Evolutionary conservation across 2,797 vertebrate species (phyloP).

Genomic region (Sebastes hubbsi): DNA sequence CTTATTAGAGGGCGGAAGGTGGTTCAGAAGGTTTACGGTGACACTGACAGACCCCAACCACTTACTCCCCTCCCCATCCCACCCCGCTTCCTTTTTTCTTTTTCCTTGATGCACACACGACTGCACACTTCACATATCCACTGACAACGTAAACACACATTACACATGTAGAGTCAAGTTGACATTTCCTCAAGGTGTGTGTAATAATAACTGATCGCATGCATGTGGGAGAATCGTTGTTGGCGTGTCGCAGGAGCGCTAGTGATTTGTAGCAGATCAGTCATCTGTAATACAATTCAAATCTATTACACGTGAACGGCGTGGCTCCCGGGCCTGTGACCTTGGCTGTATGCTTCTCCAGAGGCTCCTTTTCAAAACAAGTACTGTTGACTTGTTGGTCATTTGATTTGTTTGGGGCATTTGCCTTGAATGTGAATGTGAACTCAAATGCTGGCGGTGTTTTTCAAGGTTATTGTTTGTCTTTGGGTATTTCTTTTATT

Average conservation of each 20-base stretch:
- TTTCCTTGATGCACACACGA: constrained; percentile 23
- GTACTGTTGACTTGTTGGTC: constrained; percentile 70
- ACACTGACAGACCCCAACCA: constrained; percentile 59
- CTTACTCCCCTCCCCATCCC: constrained; percentile 11
- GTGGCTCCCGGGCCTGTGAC: constrained; percentile 53
- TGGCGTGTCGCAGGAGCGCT: constrained; percentile 44
- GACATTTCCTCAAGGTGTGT: constrained; percentile 71
- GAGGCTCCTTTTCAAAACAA: constrained; percentile 73
- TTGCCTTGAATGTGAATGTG: constrained; percentile 67
- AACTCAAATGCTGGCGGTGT: constrained; percentile 19
- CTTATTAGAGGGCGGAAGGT: constrained; percentile 73
- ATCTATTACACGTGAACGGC: constrained; percentile 68
- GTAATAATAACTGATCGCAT: constrained; percentile 61
- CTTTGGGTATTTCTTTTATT: constrained; percentile 42
- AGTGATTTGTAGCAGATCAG: constrained; percentile 68
- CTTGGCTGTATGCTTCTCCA: constrained; percentile 64
- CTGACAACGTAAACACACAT: constrained; percentile 17
- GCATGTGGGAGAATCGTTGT: constrained; percentile 57
- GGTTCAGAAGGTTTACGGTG: constrained; percentile 65
- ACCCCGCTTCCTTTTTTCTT: neutral
- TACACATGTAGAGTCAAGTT: constrained; percentile 38
- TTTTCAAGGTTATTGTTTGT: constrained; percentile 68
- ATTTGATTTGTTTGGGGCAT: constrained; percentile 72
- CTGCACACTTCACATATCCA: constrained; percentile 38
- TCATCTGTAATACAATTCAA: constrained; percentile 72